Base-by-base conservation (phyloP, 2,113 vertebrate species). In the Picathartes gymnocephalus region DNA sequence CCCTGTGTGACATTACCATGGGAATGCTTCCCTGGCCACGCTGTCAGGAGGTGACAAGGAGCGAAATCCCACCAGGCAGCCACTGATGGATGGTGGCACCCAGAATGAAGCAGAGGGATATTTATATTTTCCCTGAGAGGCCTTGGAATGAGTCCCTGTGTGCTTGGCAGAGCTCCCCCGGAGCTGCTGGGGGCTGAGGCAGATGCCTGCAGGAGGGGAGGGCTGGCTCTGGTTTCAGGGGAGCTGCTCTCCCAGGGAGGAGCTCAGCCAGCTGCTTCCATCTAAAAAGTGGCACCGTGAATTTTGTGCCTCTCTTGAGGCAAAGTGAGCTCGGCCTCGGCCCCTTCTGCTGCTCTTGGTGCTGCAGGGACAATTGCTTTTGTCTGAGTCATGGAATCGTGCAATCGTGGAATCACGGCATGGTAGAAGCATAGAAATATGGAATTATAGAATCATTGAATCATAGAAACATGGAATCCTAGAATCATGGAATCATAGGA, bases 91-190 rank as follows among this genome's bases (percentile, higher is more conserved):
- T 87, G 69, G 37, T 51, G 82, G 81, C 76, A 91, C 86, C 84
- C 92, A 77, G 73, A 86, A 96, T 95, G 93, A 92, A 73, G 66
- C 74, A 28, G 58, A 87, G 71, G 45, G 85, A 92, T 95, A 89
- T 93, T 96, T 96, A 74, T 81, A 91, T 70, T 84, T 82, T 47
- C 58, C 25, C 45, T 68, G 85, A 19, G 2, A 57, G 84, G 70
- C 79, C 54, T 81, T 96, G 92, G 90, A 89, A 69, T 11, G 60
- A 79, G 62, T 89, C 66, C 83, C 78, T 91, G 5, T 23, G 13
- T 45, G 44, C 35, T 89, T 93, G 91, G 92, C 92, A 96, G 78
- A 50, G 1, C 37, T 95, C 37, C n/a, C 58, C 50, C 86, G 48
- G 80, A 56, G 58, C 45, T 86, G 79, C 73, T 85, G 80, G 65